Conservation (phyloP, 2,113 vertebrate species). For the Crocuta crocuta region DNA sequence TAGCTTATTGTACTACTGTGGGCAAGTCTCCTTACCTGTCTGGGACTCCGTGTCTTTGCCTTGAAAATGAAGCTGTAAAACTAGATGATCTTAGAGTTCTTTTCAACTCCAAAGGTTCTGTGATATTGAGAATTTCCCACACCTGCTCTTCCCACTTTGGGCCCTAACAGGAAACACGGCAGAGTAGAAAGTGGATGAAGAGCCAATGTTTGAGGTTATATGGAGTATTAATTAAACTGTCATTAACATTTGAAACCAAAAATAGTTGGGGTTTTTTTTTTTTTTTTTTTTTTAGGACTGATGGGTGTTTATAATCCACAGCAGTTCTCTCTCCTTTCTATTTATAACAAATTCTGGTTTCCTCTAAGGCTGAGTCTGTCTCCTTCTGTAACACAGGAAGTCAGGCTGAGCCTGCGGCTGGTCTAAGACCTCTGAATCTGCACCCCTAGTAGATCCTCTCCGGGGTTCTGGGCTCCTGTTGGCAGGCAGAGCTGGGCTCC, state of each 20-base stretch:
- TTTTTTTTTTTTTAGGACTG: background rate
- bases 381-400: slow-evolving; percentile 65
- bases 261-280: background rate
- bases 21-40: background rate
- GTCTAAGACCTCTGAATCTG: background rate
- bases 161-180: background rate
- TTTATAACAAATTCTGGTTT: slow-evolving; percentile 78
- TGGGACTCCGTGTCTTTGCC: background rate
- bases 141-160: background rate
- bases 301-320: slow-evolving; percentile 14
- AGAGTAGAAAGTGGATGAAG: background rate
- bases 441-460: background rate
- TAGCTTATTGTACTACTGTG: background rate
- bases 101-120: background rate
- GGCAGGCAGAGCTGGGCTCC: background rate
- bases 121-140: background rate
- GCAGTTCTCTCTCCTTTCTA: slow-evolving; percentile 58
- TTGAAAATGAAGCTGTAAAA: background rate
- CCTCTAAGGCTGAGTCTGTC: slow-evolving; percentile 56
- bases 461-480: background rate
- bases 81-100: background rate
- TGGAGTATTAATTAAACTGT: slow-evolving; percentile 9
- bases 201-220: background rate
- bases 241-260: slow-evolving; percentile 57
- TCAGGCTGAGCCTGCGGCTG: background rate